Conservation (phyloP, 2,888 invertebrate species). For the Pocota personata region DNA sequence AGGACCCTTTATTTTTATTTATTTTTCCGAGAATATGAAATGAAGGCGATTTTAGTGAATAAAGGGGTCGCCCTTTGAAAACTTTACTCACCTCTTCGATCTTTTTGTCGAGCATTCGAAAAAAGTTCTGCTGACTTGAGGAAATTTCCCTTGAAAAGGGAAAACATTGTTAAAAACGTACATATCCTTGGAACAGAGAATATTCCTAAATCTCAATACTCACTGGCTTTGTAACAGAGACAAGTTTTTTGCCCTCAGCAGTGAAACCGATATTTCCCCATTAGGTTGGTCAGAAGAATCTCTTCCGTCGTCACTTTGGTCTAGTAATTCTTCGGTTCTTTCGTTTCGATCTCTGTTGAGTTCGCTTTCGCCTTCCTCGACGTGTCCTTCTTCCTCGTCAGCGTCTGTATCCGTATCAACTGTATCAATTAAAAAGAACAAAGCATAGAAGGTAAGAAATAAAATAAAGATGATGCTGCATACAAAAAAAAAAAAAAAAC, state of each 20-base stretch:
- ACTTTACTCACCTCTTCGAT: slow-evolving; percentile 90
- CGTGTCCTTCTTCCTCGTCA: slow-evolving; percentile 82
- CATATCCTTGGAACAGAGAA: not conserved
- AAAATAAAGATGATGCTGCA: too few species aligned
- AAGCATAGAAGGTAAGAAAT: not conserved
- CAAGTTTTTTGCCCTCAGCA: slow-evolving; percentile 83
- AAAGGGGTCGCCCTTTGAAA: not conserved
- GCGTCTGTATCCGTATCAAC: slow-evolving; percentile 83
- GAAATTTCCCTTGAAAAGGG: slow-evolving; percentile 90
- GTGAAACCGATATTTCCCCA: slow-evolving; percentile 82
- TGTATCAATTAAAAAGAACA: slow-evolving; percentile 69
- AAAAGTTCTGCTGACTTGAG: slow-evolving; percentile 95
- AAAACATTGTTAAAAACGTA: slow-evolving; percentile 60
- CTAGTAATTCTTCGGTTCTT: slow-evolving; percentile 79
- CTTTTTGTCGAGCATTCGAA: slow-evolving; percentile 96
- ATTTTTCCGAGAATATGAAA: slow-evolving; percentile 15
- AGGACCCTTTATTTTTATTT: slow-evolving; percentile 85
- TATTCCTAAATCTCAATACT: slow-evolving; percentile 77
- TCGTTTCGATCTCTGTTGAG: slow-evolving; percentile 80
- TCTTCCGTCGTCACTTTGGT: slow-evolving; percentile 80
- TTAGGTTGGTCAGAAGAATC: slow-evolving; percentile 80
- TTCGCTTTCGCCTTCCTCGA: slow-evolving; percentile 81
- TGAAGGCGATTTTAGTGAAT: not conserved
- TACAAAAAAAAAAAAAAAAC: not conserved
- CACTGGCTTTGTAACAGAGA: slow-evolving; percentile 85